phyloP scores from a whole-genome alignment of 2,888 invertebrate genomes.

The Mythimna vitellina region DNA sequence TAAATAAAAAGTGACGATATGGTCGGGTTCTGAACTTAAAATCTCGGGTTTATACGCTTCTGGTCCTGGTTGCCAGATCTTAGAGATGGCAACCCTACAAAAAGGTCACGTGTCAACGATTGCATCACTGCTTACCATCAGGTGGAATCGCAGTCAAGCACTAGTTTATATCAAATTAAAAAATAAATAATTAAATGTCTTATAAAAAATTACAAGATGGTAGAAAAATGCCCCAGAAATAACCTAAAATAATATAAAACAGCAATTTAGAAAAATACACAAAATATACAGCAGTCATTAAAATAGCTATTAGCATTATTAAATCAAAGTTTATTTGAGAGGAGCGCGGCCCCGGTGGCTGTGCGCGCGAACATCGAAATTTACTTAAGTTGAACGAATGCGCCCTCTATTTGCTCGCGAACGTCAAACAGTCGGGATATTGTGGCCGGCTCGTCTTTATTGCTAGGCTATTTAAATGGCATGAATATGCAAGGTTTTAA shows the following conservation, averaged over 20 bases:
- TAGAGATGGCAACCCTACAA: too few species aligned
- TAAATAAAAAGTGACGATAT: too few species aligned
- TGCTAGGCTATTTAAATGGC: conserved; percentile 78
- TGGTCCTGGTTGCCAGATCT: too few species aligned
- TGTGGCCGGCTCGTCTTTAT: conserved; percentile 78
- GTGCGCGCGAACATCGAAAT: conserved; percentile 88
- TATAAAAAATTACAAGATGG: background rate
- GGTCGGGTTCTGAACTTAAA: too few species aligned
- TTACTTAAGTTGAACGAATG: conserved; percentile 90
- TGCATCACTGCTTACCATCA: too few species aligned
- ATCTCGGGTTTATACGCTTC: too few species aligned
- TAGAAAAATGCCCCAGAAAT: background rate
- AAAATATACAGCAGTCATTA: conserved; percentile 61
- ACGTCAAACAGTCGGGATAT: conserved; percentile 83
- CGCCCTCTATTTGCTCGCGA: conserved; percentile 87
- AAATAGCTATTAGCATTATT: conserved; percentile 73
- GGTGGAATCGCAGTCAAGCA: too few species aligned
- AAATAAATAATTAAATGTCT: too few species aligned
- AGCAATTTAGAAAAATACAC: conserved; percentile 32
- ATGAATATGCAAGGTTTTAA: conserved; percentile 83
- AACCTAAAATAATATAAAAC: background rate
- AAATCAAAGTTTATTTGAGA: conserved; percentile 76
- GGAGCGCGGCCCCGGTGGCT: conserved; percentile 73
- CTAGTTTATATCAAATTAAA: too few species aligned
- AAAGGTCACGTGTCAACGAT: too few species aligned